phyloP scores from a whole-genome alignment of 2,888 invertebrate species.

The Clitarchus hookeri region DNA sequence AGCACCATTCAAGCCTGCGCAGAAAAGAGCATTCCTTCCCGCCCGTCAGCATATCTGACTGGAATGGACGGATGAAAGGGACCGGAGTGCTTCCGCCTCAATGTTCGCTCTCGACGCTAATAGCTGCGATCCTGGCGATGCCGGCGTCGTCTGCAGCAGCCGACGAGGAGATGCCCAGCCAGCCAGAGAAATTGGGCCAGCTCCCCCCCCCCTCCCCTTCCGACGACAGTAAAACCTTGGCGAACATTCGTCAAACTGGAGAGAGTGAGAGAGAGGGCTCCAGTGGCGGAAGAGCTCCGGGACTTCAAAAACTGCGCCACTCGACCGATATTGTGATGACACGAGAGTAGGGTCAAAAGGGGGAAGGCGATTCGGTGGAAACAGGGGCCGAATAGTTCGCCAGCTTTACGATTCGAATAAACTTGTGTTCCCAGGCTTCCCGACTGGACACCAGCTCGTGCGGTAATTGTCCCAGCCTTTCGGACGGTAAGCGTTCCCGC shows the following conservation, averaged over 20 bases:
- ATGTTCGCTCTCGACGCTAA: background rate
- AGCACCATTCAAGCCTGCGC: background rate
- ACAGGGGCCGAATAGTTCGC: background rate
- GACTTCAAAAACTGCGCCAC: slow-evolving; percentile 14
- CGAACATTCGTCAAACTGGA: background rate
- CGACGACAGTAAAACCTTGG: background rate
- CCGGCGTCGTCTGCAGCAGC: background rate
- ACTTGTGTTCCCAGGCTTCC: background rate
- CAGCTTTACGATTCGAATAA: background rate
- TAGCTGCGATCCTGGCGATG: background rate
- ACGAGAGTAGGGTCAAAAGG: background rate
- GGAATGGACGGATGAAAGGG: background rate
- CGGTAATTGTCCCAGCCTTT: background rate
- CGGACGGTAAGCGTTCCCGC: slow-evolving; percentile 9
- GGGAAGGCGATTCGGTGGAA: no score
- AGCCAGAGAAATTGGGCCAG: background rate
- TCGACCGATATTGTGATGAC: background rate
- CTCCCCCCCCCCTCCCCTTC: background rate
- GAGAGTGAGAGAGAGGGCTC: background rate
- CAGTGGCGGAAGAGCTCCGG: no score
- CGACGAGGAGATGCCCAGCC: background rate
- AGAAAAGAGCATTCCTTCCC: background rate
- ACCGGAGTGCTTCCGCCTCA: background rate
- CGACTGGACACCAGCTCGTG: background rate
- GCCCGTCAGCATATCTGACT: background rate